These are phyloP conservation scores for Tetrao urogallus DNA, from an alignment of 2,113 vertebrate genomes.

Conservation along the genomic window DNA sequence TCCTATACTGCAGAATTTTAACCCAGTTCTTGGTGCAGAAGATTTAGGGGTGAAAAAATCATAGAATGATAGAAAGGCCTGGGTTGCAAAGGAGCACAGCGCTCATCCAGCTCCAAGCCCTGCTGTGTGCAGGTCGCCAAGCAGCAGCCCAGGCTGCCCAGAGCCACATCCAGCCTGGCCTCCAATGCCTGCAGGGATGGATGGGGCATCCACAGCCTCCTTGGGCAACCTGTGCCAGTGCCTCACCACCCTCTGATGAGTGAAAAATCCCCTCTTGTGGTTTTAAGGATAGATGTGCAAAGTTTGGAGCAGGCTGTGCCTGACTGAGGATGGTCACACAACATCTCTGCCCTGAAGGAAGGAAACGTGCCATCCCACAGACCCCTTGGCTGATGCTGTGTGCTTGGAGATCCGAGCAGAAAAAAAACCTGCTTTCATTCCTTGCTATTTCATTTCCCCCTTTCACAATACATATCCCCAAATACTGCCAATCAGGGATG, in stretches of 20 bases:
- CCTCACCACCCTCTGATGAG: neutral
- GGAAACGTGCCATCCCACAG: neutral
- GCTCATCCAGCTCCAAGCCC: too few relatives aligned
- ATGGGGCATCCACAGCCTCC: too few relatives aligned
- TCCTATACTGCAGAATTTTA: neutral
- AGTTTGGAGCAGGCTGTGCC: neutral
- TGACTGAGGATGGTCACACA: neutral
- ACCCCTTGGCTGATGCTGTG: rapidly evolving
- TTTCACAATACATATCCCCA: rapidly evolving
- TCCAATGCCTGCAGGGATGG: too few relatives aligned
- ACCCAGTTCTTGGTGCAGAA: neutral
- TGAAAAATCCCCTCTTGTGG: neutral
- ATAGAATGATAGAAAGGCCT: too few relatives aligned
- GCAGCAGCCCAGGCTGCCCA: too few relatives aligned
- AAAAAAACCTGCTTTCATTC: too few relatives aligned
- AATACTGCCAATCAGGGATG: neutral
- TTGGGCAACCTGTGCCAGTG: too few relatives aligned
- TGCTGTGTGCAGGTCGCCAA: too few relatives aligned
- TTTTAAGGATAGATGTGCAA: neutral
- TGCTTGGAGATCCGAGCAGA: neutral
- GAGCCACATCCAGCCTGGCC: too few relatives aligned
- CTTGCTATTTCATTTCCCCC: neutral
- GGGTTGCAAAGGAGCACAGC: too few relatives aligned
- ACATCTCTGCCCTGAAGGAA: neutral
- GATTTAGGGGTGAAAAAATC: neutral